A percentile compares a stretch with the other conserved stretches of the same genome.
Evolutionary conservation across 2,797 vertebrate species (phyloP).

Genomic region (Argyrosomus regius): DNA sequence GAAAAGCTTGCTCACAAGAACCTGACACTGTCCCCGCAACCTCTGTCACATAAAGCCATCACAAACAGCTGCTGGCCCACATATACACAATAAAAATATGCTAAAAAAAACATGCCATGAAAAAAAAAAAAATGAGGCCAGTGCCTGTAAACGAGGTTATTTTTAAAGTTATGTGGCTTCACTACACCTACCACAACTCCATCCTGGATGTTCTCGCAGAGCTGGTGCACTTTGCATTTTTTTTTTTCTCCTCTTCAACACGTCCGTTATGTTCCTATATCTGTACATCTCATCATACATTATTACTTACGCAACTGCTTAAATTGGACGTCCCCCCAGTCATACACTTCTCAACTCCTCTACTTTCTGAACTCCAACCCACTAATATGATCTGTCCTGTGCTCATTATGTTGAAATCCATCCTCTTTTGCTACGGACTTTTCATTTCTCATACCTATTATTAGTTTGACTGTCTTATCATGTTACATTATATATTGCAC

Average conservation of each 20-base stretch:
- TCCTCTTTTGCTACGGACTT: slow-evolving; percentile 2
- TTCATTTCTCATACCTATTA: slow-evolving; percentile 38
- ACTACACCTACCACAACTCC: background rate
- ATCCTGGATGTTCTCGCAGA: background rate
- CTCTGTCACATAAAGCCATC: background rate
- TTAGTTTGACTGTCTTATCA: slow-evolving; percentile 43
- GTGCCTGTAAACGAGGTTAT: background rate
- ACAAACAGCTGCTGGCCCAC: background rate
- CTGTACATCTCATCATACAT: background rate
- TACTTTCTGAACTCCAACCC: slow-evolving; percentile 19
- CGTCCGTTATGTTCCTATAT: background rate
- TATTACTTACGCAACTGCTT: background rate
- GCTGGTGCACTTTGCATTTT: background rate
- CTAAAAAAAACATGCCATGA: background rate
- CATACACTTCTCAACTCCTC: background rate
- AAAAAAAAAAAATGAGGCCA: background rate
- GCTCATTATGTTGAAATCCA: slow-evolving; percentile 34
- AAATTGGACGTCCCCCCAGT: slow-evolving; percentile 5
- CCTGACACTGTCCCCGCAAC: background rate
- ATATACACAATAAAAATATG: background rate
- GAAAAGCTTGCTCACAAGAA: background rate
- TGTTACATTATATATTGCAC: slow-evolving; percentile 1
- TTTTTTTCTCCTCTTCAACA: background rate
- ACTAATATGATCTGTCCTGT: slow-evolving; percentile 3
- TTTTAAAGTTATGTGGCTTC: background rate